These are phyloP conservation scores for Bellardia pandia DNA, from an alignment of 2,888 invertebrate genomes.

Conservation along the genomic window DNA sequence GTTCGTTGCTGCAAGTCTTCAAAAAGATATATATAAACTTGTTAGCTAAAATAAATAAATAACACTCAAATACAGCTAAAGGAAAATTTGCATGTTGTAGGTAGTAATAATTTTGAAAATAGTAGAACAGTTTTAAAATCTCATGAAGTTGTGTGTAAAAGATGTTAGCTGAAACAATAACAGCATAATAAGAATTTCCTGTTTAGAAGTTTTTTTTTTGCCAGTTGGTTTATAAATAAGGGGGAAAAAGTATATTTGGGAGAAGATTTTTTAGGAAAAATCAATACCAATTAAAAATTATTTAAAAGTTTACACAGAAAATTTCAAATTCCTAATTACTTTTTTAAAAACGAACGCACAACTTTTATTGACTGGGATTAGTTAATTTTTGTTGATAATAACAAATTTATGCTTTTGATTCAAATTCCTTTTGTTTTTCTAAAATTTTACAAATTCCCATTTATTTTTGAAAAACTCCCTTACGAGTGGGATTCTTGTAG, in stretches of 20 bases:
- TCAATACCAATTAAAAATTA: too few relatives aligned
- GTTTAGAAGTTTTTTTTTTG: neutral
- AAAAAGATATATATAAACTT: constrained; percentile 29
- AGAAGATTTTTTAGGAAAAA: neutral
- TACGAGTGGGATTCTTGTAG: too few relatives aligned
- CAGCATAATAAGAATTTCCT: constrained; percentile 37
- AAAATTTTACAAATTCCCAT: too few relatives aligned
- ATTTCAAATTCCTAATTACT: too few relatives aligned
- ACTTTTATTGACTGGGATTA: too few relatives aligned
- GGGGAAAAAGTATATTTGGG: neutral
- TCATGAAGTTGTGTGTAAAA: neutral
- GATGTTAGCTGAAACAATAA: constrained; percentile 13
- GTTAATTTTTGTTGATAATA: too few relatives aligned
- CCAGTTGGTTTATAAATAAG: neutral
- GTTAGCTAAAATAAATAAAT: constrained; percentile 27
- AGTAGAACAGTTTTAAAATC: neutral
- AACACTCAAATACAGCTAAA: neutral
- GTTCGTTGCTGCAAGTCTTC: constrained; percentile 40
- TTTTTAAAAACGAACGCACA: too few relatives aligned
- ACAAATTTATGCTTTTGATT: too few relatives aligned
- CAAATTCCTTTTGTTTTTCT: too few relatives aligned
- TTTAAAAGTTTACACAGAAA: too few relatives aligned
- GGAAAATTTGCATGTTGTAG: constrained; percentile 33
- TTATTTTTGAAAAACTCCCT: too few relatives aligned
- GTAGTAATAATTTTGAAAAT: constrained; percentile 13